Evolutionary conservation across 2,113 vertebrate species (phyloP).

Genomic region (Cercopithecus mona): DNA sequence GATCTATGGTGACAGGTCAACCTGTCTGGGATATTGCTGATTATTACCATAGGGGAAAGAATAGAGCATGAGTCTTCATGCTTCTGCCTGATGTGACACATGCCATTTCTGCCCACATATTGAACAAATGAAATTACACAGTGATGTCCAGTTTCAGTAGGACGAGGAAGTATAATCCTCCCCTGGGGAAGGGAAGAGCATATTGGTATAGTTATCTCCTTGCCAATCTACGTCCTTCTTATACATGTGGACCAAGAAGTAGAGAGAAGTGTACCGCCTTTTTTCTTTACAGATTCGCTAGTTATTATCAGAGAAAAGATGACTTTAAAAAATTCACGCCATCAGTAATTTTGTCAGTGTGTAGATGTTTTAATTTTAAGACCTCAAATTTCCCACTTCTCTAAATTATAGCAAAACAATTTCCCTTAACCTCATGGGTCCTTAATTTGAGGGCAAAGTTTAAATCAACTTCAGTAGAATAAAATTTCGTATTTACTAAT

Average conservation of each 20-base stretch:
- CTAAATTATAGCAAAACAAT: background rate
- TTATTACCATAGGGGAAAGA: background rate
- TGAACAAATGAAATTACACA: background rate
- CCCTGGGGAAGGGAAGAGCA: background rate
- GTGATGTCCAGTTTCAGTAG: background rate
- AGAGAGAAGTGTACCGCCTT: background rate
- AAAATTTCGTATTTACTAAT: background rate
- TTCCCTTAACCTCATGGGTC: background rate
- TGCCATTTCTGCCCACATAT: background rate
- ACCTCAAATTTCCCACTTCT: background rate
- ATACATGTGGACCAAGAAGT: background rate
- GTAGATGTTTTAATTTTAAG: background rate
- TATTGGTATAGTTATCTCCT: background rate
- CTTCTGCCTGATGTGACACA: background rate
- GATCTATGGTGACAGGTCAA: background rate
- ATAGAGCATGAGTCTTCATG: background rate
- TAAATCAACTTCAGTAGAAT: background rate
- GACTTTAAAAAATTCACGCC: background rate
- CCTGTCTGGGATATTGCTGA: background rate
- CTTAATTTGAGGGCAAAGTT: slow-evolving; percentile 14
- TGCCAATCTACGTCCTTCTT: background rate
- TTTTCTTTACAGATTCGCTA: background rate
- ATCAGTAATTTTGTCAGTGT: background rate
- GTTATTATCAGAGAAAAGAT: background rate
- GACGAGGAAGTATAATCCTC: background rate